These are phyloP conservation scores for Aleiodes sp. DNA, from an alignment of 1,140 invertebrate species.

Conservation along the genomic window DNA sequence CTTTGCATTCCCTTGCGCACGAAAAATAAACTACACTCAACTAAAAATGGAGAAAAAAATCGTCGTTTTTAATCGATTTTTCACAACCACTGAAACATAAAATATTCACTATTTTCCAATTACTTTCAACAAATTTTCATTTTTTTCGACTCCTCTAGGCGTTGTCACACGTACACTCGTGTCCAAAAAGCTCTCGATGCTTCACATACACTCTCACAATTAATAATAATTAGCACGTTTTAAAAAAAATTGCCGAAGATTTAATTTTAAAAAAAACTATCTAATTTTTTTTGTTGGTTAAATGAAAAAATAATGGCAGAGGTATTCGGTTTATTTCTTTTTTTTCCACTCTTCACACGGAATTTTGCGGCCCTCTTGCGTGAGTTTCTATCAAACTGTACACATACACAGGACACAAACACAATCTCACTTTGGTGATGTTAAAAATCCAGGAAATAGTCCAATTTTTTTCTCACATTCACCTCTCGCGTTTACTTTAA, in stretches of 20 bases:
- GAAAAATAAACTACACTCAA: background rate
- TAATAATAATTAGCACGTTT: conserved; percentile 38
- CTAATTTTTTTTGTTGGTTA: no score
- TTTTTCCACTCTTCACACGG: background rate
- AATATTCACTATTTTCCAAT: background rate
- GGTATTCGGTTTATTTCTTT: conserved; percentile 20
- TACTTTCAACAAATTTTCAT: background rate
- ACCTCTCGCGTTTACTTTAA: no score
- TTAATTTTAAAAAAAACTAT: background rate
- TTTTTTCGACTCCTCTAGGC: conserved; percentile 31
- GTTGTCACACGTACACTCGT: conserved; percentile 14
- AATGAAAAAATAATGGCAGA: background rate
- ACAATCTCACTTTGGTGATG: background rate
- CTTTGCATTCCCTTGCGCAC: no score
- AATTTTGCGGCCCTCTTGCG: background rate
- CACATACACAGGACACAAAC: no score
- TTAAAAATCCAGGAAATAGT: no score
- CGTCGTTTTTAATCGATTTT: conserved; percentile 7
- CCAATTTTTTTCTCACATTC: no score
- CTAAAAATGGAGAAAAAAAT: background rate
- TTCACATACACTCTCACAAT: background rate
- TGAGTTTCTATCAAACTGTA: conserved; percentile 12
- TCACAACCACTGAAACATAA: conserved; percentile 7
- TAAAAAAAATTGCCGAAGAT: background rate
- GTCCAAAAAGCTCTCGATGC: conserved; percentile 33